These are phyloP conservation scores for Hemicentrotus pulcherrimus DNA, from an alignment of 35 echinoderm and acorn worm species.

Conservation along the genomic window DNA sequence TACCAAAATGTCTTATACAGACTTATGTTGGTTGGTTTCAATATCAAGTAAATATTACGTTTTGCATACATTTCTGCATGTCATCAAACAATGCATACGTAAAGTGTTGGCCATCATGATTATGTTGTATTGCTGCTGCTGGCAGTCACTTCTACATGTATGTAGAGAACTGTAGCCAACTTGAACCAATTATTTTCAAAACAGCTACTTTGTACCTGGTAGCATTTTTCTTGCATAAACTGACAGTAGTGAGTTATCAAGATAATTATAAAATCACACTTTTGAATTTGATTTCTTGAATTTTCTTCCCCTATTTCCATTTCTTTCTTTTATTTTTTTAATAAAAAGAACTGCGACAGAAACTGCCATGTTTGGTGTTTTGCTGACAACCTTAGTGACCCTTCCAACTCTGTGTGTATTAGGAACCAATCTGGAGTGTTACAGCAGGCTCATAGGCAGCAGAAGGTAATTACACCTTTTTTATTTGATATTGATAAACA, in stretches of 20 bases:
- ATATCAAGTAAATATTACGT: too few species aligned
- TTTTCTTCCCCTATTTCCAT: not conserved
- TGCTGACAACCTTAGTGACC: constrained; percentile 71
- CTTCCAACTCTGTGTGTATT: constrained; percentile 69
- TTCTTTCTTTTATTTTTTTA: constrained; percentile 24
- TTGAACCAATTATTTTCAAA: too few species aligned
- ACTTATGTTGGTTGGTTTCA: too few species aligned
- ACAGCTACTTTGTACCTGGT: not conserved
- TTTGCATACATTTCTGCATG: too few species aligned
- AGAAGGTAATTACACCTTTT: constrained; percentile 43
- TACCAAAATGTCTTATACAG: too few species aligned
- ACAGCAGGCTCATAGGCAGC: constrained; percentile 67
- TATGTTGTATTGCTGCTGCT: not conserved
- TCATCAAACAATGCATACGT: not conserved
- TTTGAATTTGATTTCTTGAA: not conserved
- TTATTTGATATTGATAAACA: too few species aligned
- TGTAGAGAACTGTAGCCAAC: not conserved
- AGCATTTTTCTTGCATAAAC: not conserved
- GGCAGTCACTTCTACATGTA: not conserved
- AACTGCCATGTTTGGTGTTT: constrained; percentile 72
- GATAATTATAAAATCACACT: not conserved
- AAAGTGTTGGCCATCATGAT: not conserved
- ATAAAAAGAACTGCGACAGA: constrained; percentile 60
- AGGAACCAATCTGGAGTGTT: constrained; percentile 57
- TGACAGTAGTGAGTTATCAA: not conserved